A percentile compares a stretch with the other conserved stretches of the same genome.
Evolutionary conservation across 1,140 invertebrate genomes (phyloP).

Genomic region (Rhagoletis zephyria): DNA sequence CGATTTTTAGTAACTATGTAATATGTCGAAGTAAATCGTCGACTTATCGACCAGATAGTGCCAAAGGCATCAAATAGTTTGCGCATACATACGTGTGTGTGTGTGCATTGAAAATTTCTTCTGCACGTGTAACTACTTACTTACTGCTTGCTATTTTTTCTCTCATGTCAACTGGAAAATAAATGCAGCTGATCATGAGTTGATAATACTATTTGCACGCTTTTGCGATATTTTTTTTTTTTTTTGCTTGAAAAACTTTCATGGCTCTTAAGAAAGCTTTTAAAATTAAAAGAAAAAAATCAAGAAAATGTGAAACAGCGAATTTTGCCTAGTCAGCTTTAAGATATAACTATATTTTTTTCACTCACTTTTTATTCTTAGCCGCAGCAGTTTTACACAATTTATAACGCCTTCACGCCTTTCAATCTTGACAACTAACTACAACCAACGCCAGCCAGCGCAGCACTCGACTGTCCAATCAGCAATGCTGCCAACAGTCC

Average conservation of each 20-base stretch:
- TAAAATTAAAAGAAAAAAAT: background rate
- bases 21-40: background rate
- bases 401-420: background rate
- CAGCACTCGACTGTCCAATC: background rate
- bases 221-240: background rate
- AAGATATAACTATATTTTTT: background rate
- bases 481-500: background rate
- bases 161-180: background rate
- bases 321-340: constrained; percentile 18
- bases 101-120: too few relatives aligned
- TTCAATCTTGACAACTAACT: background rate
- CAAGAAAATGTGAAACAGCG: background rate
- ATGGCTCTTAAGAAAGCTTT: background rate
- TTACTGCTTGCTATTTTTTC: too few relatives aligned
- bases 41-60: too few relatives aligned
- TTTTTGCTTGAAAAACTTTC: background rate
- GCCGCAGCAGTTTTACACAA: background rate
- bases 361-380: background rate
- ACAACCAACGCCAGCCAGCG: background rate
- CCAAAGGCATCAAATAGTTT: background rate
- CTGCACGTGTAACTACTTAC: too few relatives aligned
- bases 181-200: background rate
- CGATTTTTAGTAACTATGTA: background rate
- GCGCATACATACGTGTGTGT: too few relatives aligned
- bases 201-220: constrained; percentile 1